phyloP scores from a whole-genome alignment of 1,140 invertebrate species.

The Trichogramma pretiosum region DNA sequence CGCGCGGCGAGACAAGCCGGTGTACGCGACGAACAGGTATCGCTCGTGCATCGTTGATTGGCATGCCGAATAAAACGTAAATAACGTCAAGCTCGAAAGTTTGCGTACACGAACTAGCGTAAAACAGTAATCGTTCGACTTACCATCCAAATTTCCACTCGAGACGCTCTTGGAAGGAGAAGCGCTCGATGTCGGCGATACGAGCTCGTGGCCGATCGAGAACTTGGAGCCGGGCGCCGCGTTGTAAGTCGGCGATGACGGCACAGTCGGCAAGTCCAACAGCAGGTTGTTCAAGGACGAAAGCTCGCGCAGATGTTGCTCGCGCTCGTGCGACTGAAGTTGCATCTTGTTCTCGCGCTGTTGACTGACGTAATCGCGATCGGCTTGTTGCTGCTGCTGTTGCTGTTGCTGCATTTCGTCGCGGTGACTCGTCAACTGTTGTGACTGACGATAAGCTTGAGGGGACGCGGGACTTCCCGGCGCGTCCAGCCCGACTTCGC shows the following conservation, averaged over 20 bases:
- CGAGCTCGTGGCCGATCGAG: constrained; percentile 1
- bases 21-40: too few species aligned
- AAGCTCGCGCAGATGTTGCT: constrained; percentile 27
- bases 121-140: too few species aligned
- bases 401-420: not conserved
- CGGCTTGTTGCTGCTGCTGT: not conserved
- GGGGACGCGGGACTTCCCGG: too few species aligned
- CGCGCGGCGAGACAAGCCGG: too few species aligned
- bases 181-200: constrained; percentile 8
- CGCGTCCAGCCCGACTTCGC: too few species aligned
- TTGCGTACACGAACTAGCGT: too few species aligned
- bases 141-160: not conserved
- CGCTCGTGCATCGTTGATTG: too few species aligned
- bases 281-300: constrained; percentile 32
- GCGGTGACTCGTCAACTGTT: too few species aligned
- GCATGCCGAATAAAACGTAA: too few species aligned
- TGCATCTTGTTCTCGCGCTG: constrained; percentile 18
- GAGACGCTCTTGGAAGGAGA: too few species aligned
- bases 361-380: constrained; percentile 2
- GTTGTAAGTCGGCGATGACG: constrained; percentile 7
- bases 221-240: constrained; percentile 5
- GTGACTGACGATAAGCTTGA: too few species aligned
- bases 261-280: constrained; percentile 25
- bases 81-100: too few species aligned
- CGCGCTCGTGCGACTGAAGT: constrained; percentile 21